Evolutionary conservation across 30 jellyfish, hydroid and myxozoan genomes (phyloP).

Genomic region (Cassiopea xamachana): DNA sequence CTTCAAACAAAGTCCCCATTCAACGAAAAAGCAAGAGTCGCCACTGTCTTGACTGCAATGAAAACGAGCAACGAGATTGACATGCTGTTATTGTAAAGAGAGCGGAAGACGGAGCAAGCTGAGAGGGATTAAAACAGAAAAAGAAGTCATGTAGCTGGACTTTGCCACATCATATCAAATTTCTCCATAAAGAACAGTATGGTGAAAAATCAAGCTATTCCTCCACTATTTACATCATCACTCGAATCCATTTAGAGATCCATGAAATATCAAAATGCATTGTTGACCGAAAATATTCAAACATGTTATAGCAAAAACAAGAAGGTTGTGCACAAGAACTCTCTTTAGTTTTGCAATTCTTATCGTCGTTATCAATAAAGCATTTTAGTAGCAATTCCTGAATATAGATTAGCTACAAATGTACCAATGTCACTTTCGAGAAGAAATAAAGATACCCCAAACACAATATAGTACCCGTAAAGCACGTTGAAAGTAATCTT

Average conservation of each 20-base stretch:
- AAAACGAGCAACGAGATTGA: too few relatives aligned
- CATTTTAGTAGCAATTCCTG: background rate
- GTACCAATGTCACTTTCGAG: background rate
- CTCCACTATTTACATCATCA: background rate
- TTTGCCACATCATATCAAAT: background rate
- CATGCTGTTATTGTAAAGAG: background rate
- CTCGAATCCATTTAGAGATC: background rate
- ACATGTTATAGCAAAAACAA: background rate
- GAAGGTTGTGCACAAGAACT: background rate
- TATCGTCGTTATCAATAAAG: background rate
- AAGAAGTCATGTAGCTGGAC: background rate
- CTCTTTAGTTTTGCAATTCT: background rate
- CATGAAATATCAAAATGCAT: too few relatives aligned
- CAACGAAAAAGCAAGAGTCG: too few relatives aligned
- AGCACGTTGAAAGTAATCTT: constrained; percentile 1
- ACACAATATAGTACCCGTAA: background rate
- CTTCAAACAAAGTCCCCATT: too few relatives aligned
- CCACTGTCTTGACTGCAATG: too few relatives aligned
- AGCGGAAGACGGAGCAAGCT: constrained; percentile 8
- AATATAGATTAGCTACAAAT: background rate
- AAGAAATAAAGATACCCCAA: background rate
- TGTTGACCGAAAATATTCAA: too few relatives aligned
- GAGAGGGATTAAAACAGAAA: background rate
- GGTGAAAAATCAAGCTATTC: background rate
- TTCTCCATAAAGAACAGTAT: background rate